Base-by-base conservation (phyloP, 64 coral and sea anemone species). In the Pachyseris speciosa region DNA sequence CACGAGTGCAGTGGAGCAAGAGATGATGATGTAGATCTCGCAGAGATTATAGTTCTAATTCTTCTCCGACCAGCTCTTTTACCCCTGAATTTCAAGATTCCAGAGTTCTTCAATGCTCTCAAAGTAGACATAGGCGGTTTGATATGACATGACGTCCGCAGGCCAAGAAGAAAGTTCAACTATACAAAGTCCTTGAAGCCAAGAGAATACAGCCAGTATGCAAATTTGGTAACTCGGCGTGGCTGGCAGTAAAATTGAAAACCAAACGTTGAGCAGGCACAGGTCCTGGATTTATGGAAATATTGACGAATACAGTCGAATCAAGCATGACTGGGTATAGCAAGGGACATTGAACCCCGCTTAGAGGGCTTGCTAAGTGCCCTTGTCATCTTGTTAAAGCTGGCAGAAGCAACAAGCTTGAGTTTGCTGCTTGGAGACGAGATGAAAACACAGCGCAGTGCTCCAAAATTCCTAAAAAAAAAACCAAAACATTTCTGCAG, bases 21-120 rank as follows among this genome's bases (percentile, higher is more conserved):
- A 5, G 20, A 53, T 17, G 12, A 0, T 53, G 50, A 53, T 17
- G 50, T 53, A 53, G 50, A 53, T 53, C 78, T 37, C 13, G 13
- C 15, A 16, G 30, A 27, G n/a, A 83, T 83, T 28, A 84, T 27
- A 37, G 61, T 65, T 65, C 60, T 37, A 41, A 84, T 84, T 33
- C 37, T 84, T 5, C 24, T 66, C 17, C 58, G 81, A 66, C 81
- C 81, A 43, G 81, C 81, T 19, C 53, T 55, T 42, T 43, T 84
- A 19, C 58, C 58, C 40, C 81, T 33, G 55, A 59, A 84, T 19
- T 31, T 55, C 34, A 84, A 64, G 63, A 84, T 66, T 27, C 58
- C 61, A 84, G 19, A 20, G 24, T 64, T 26, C 41, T 81, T 81
- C 22, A 81, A 30, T 49, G 47, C 47, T 49, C 1, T 49, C 47